phyloP scores from a whole-genome alignment of 2,113 vertebrate species.

The Spea bombifrons region DNA sequence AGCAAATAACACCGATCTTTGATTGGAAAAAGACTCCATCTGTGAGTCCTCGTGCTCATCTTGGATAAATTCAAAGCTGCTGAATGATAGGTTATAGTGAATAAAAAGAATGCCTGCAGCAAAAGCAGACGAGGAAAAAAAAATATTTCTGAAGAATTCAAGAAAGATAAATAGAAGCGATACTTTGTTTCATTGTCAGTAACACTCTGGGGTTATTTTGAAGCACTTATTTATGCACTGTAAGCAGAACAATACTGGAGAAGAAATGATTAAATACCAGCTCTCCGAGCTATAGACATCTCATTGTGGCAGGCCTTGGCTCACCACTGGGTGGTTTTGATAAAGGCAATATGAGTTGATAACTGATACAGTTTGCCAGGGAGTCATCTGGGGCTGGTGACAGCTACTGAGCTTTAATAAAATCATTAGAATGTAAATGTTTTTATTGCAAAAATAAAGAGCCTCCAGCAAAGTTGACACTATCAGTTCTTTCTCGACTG shows the following conservation, averaged over 20 bases:
- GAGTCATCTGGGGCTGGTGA: constrained; percentile 87
- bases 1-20: constrained; percentile 64
- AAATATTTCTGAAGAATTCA: constrained; percentile 74
- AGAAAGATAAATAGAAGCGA: constrained; percentile 91
- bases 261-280: constrained; percentile 98
- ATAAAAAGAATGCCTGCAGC: constrained; percentile 79
- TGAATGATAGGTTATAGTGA: constrained; percentile 76
- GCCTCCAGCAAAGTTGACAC: constrained; percentile 96
- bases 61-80: constrained; percentile 75
- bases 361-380: constrained; percentile 96
- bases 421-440: constrained; percentile 99
- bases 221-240: constrained; percentile 98
- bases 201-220: constrained; percentile 89
- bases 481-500: constrained; percentile 79
- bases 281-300: constrained; percentile 88
- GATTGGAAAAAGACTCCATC: constrained; percentile 66
- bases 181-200: constrained; percentile 94
- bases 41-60: constrained; percentile 74
- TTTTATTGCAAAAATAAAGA: constrained; percentile 99
- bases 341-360: constrained; percentile 98
- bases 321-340: constrained; percentile 94
- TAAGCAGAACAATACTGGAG: constrained; percentile 96
- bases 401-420: constrained; percentile 98
- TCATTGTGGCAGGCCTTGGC: constrained; percentile 88
- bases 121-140: constrained; percentile 73